These are phyloP conservation scores for Sebastes taczanowskii DNA, from an alignment of 2,797 vertebrate genomes.

Conservation along the genomic window DNA sequence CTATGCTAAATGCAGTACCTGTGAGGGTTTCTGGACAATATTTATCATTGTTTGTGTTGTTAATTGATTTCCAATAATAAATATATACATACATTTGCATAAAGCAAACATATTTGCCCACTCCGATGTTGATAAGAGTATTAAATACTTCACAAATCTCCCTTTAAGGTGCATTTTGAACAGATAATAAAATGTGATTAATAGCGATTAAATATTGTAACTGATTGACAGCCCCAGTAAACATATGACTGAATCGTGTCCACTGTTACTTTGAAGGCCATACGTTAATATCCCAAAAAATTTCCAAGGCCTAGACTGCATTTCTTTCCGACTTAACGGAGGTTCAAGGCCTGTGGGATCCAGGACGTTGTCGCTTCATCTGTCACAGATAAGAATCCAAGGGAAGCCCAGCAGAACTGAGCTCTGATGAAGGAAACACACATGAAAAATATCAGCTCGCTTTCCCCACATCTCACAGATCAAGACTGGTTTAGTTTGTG, in stretches of 20 bases:
- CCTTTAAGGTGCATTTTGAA: too few relatives aligned
- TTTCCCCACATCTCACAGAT: slow-evolving; percentile 26
- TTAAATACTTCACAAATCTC: too few relatives aligned
- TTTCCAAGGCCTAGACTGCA: background rate
- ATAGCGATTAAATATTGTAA: too few relatives aligned
- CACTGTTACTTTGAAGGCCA: background rate
- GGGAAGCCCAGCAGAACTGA: slow-evolving; percentile 33
- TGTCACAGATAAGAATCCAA: slow-evolving; percentile 54
- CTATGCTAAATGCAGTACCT: too few relatives aligned
- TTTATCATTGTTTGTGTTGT: too few relatives aligned
- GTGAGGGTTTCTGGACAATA: too few relatives aligned
- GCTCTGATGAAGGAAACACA: slow-evolving; percentile 38
- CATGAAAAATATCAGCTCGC: slow-evolving; percentile 45
- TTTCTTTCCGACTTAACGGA: slow-evolving; percentile 15
- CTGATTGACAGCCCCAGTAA: background rate
- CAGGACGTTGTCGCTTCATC: slow-evolving; percentile 41
- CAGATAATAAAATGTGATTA: too few relatives aligned
- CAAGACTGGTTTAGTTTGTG: background rate
- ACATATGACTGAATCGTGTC: background rate
- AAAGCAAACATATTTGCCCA: too few relatives aligned
- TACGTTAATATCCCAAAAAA: background rate
- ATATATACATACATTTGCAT: too few relatives aligned
- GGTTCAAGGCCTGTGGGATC: slow-evolving; percentile 27
- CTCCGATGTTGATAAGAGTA: too few relatives aligned
- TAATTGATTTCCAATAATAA: too few relatives aligned